Percentiles rank a stretch among this genome's conserved stretches.
Conservation (phyloP, 2,797 vertebrate species). For the Melanotaenia parkinsoni region DNA sequence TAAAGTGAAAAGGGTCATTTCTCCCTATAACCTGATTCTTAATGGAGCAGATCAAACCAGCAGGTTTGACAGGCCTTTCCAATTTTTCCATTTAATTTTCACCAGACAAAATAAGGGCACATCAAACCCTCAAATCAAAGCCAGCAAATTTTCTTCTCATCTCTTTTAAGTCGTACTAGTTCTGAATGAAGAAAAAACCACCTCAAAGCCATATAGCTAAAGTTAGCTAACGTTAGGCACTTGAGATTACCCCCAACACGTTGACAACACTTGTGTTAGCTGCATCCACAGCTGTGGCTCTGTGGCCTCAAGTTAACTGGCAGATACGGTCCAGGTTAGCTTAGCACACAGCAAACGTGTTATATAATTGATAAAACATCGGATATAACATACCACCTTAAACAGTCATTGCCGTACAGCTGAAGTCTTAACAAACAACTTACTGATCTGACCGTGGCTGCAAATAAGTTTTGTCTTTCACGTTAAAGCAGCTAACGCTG, state of each 20-base stretch:
- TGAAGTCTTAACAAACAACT: neutral
- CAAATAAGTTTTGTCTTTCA: constrained; percentile 30
- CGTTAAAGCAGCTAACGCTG: constrained; percentile 48
- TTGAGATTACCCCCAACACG: neutral
- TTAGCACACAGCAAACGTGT: constrained; percentile 33
- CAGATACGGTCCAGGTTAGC: constrained; percentile 39
- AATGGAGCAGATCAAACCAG: constrained; percentile 17
- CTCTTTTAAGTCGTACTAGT: neutral
- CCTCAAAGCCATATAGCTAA: neutral
- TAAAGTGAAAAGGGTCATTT: constrained; percentile 13
- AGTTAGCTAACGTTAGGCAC: neutral
- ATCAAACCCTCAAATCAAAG: neutral
- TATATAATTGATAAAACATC: neutral
- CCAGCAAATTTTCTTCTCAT: neutral
- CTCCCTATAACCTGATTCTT: neutral
- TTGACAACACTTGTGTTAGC: constrained; percentile 28
- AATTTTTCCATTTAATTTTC: neutral
- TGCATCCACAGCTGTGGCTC: constrained; percentile 23
- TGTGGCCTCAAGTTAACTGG: constrained; percentile 43
- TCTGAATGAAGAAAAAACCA: no score
- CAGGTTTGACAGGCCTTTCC: constrained; percentile 34
- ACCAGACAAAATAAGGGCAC: neutral
- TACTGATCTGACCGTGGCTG: neutral
- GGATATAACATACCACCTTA: neutral
- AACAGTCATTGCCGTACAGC: fast-evolving